These are phyloP conservation scores for Drosophila elegans DNA, from an alignment of 1,140 invertebrate species.

Conservation along the genomic window DNA sequence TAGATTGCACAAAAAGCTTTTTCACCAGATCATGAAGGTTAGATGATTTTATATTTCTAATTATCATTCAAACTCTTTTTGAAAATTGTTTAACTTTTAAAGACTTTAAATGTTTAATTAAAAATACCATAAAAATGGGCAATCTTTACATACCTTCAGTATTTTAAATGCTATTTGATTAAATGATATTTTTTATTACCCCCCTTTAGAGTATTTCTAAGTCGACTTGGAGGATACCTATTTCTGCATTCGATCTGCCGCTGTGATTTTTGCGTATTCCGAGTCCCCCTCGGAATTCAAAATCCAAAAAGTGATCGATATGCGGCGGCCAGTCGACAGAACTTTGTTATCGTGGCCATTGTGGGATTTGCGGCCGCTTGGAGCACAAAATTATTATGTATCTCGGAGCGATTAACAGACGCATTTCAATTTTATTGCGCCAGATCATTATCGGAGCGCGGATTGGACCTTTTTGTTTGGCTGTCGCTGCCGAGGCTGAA, in stretches of 20 bases:
- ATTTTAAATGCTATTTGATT: too few species aligned
- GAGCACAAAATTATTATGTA: slow-evolving; percentile 79
- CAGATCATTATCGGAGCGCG: slow-evolving; percentile 71
- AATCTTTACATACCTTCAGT: too few species aligned
- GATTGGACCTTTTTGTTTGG: slow-evolving; percentile 40
- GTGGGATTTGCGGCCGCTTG: slow-evolving; percentile 37
- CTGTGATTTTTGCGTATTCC: slow-evolving; percentile 76
- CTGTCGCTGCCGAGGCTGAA: slow-evolving; percentile 25
- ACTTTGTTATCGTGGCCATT: slow-evolving; percentile 46
- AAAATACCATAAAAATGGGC: too few species aligned
- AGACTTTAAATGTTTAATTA: too few species aligned
- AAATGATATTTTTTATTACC: too few species aligned
- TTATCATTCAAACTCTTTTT: too few species aligned
- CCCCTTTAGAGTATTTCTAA: not conserved
- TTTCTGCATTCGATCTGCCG: slow-evolving; percentile 31
- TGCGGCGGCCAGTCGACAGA: slow-evolving; percentile 52
- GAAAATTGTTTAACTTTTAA: too few species aligned
- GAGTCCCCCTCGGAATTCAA: slow-evolving; percentile 2
- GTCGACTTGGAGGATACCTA: not conserved
- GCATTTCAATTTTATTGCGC: slow-evolving; percentile 82
- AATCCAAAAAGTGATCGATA: slow-evolving; percentile 64
- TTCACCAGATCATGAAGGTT: too few species aligned
- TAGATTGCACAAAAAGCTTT: too few species aligned
- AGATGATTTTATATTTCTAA: too few species aligned
- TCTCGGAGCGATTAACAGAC: slow-evolving; percentile 78